A percentile compares a stretch with the other conserved stretches of the same genome.
Conservation (phyloP, 2,888 invertebrate species). For the Amphipyra tragopoginis region DNA sequence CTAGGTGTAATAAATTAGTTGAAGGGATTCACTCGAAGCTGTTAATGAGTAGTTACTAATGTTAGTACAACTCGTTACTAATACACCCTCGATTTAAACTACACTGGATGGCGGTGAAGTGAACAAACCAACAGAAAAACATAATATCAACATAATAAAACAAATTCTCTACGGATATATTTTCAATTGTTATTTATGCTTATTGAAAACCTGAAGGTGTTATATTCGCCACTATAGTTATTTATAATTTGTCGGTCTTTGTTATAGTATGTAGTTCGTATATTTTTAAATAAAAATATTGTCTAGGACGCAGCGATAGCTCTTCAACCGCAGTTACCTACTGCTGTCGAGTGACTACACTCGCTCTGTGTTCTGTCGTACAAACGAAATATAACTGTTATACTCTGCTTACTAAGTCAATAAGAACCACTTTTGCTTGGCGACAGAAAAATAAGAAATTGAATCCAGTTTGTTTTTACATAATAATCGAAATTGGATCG, state of each 20-base stretch:
- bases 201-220: not conserved
- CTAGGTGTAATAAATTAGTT: not conserved
- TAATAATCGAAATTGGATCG: slow-evolving; percentile 62
- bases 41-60: slow-evolving; percentile 2
- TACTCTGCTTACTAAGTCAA: slow-evolving; percentile 14
- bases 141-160: slow-evolving; percentile 43
- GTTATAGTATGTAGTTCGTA: slow-evolving; percentile 6
- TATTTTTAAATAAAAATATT: slow-evolving; percentile 1
- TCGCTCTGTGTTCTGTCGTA: not conserved
- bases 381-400: slow-evolving; percentile 2
- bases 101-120: slow-evolving; percentile 60
- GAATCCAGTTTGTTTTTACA: slow-evolving; percentile 19
- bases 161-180: slow-evolving; percentile 24
- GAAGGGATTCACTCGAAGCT: not conserved
- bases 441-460: slow-evolving; percentile 19
- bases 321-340: slow-evolving; percentile 62
- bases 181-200: not conserved
- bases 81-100: slow-evolving; percentile 21
- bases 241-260: slow-evolving; percentile 2
- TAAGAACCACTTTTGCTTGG: slow-evolving; percentile 28
- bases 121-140: slow-evolving; percentile 58
- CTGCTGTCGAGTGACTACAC: slow-evolving; percentile 1
- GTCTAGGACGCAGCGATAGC: slow-evolving; percentile 60
- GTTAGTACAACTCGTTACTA: slow-evolving; percentile 14
- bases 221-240: slow-evolving; percentile 1